A percentile compares a stretch with the other conserved stretches of the same genome.
These are phyloP conservation scores for Cyrtonyx montezumae DNA, from an alignment of 2,113 vertebrate genomes.

Conservation along the genomic window DNA sequence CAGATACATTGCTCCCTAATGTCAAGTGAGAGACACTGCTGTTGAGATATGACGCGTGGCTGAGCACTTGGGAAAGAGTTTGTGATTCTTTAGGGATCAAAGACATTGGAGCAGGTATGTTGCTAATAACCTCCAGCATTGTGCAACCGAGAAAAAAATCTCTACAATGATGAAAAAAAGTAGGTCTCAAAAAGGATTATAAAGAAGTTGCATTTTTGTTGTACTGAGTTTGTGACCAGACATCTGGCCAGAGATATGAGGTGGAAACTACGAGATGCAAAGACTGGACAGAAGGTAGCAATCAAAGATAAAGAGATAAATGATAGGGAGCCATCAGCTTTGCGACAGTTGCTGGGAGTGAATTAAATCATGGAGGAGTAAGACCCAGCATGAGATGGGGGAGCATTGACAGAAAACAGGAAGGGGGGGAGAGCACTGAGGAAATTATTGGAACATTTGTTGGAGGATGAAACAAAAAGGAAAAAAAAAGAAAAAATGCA, in stretches of 20 bases:
- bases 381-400: constrained; percentile 8
- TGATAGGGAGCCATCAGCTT: constrained; percentile 25
- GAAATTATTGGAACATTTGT: constrained; percentile 15
- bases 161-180: neutral
- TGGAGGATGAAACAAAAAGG: neutral
- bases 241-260: neutral
- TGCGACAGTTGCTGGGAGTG: constrained; percentile 13
- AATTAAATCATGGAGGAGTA: constrained; percentile 56
- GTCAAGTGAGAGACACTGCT: neutral
- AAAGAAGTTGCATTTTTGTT: neutral
- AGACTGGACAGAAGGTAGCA: constrained; percentile 24
- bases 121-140: neutral
- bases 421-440: constrained; percentile 22
- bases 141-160: neutral
- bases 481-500: neutral
- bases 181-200: neutral
- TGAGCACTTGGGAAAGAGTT: neutral
- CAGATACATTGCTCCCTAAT: neutral
- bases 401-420: constrained; percentile 48
- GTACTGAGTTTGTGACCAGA: neutral
- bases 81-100: neutral
- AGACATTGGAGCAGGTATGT: neutral
- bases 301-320: constrained; percentile 48
- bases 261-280: neutral
- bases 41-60: neutral